A percentile compares a stretch with the other conserved stretches of the same genome.
Conservation (phyloP, 2,113 vertebrate genomes). For the Dunckerocampus dactyliophorus region DNA sequence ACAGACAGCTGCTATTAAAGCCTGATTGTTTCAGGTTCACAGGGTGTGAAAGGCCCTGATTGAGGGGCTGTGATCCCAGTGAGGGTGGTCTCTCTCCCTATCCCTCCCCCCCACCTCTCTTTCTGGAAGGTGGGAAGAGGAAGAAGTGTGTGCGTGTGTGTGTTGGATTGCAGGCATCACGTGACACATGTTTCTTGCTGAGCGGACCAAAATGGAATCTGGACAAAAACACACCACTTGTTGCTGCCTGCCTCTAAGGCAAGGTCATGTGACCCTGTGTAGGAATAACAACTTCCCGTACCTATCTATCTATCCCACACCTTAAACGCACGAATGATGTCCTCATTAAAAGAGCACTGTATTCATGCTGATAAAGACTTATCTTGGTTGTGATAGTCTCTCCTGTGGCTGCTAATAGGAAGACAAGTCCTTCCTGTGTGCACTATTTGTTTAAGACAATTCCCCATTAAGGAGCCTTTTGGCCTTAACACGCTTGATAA, state of each 20-base stretch:
- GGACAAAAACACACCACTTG: slow-evolving; percentile 73
- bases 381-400: slow-evolving; percentile 42
- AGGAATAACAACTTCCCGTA: neutral
- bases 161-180: slow-evolving; percentile 53
- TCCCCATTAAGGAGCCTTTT: slow-evolving; percentile 69
- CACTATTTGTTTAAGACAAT: slow-evolving; percentile 65
- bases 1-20: slow-evolving; percentile 85
- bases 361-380: slow-evolving; percentile 30
- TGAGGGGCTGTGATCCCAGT: slow-evolving; percentile 79
- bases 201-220: slow-evolving; percentile 74
- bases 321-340: neutral
- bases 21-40: slow-evolving; percentile 89
- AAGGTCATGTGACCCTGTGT: slow-evolving; percentile 30
- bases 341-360: slow-evolving; percentile 10
- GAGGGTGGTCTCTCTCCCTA: slow-evolving; percentile 73
- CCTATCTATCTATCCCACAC: neutral
- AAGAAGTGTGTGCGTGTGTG: slow-evolving; percentile 15
- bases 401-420: slow-evolving; percentile 17
- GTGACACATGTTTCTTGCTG: slow-evolving; percentile 71
- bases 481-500: slow-evolving; percentile 71
- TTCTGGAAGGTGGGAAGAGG: slow-evolving; percentile 49
- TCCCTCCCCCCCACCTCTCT: slow-evolving; percentile 24
- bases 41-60: slow-evolving; percentile 83
- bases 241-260: slow-evolving; percentile 63
- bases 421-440: slow-evolving; percentile 50